Percentiles rank a stretch among this genome's conserved stretches.
Conservation (phyloP, 2,888 invertebrate genomes). For the Gymnoscelis rufifasciata region DNA sequence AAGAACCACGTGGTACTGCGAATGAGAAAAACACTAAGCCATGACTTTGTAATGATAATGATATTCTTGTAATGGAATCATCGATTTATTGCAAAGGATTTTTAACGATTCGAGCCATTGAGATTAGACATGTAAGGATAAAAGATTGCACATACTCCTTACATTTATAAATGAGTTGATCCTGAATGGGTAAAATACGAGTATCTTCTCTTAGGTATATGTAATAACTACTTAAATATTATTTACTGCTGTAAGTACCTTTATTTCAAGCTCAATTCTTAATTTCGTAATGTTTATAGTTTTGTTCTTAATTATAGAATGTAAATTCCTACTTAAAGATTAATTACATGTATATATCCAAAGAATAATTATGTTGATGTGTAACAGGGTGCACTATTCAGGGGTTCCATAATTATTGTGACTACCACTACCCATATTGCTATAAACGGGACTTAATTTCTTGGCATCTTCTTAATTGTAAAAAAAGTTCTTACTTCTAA, state of each 20-base stretch:
- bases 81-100: constrained; percentile 24
- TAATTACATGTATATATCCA: background rate
- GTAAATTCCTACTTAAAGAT: no score
- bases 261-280: background rate
- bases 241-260: background rate
- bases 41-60: constrained; percentile 21
- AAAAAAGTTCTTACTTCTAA: background rate
- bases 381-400: no score
- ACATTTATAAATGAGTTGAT: no score
- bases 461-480: background rate
- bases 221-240: background rate
- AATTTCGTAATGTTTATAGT: no score
- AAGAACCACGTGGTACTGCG: constrained; percentile 75
- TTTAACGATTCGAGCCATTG: constrained; percentile 2
- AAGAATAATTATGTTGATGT: background rate
- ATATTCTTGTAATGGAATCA: constrained; percentile 18
- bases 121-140: background rate
- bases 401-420: no score
- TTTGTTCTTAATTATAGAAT: no score
- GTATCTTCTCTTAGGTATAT: no score
- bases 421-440: no score
- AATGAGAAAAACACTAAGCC: constrained; percentile 45
- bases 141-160: background rate
- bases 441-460: no score
- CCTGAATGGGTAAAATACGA: no score